A percentile compares a stretch with the other conserved stretches of the same genome.
Evolutionary conservation across 2,113 vertebrate species (phyloP).

Genomic region (Lampris megalopsis): DNA sequence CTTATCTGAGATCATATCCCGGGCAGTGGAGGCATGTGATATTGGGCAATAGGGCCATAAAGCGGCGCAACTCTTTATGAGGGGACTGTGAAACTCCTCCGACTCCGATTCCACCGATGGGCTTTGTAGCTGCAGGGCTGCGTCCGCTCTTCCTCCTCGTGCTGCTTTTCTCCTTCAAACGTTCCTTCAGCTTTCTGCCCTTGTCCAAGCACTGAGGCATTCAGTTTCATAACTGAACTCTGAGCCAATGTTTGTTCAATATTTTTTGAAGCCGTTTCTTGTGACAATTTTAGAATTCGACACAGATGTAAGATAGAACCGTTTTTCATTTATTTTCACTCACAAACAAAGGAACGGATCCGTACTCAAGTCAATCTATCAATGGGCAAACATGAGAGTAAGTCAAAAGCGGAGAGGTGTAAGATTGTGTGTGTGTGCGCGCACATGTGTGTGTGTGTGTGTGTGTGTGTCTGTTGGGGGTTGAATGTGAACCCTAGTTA

Average conservation of each 20-base stretch:
- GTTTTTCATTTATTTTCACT: too few relatives aligned
- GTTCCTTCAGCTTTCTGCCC: neutral
- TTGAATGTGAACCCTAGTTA: neutral
- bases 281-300: too few relatives aligned
- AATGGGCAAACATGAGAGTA: too few relatives aligned
- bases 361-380: too few relatives aligned
- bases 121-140: slow-evolving; percentile 44
- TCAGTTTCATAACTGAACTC: neutral
- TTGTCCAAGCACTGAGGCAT: neutral
- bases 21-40: slow-evolving; percentile 79
- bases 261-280: too few relatives aligned
- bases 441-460: too few relatives aligned
- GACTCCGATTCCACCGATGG: slow-evolving; percentile 42
- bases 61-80: slow-evolving; percentile 76
- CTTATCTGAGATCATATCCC: slow-evolving; percentile 83
- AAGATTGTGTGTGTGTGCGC: too few relatives aligned
- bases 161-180: too few relatives aligned
- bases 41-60: slow-evolving; percentile 81
- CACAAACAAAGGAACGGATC: too few relatives aligned
- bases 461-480: too few relatives aligned
- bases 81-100: slow-evolving; percentile 67
- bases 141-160: slow-evolving; percentile 8
- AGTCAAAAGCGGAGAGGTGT: neutral
- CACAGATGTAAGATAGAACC: too few relatives aligned
- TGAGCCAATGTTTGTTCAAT: too few relatives aligned